Conservation (phyloP, 2,888 invertebrate species). For the Erynnis tages region DNA sequence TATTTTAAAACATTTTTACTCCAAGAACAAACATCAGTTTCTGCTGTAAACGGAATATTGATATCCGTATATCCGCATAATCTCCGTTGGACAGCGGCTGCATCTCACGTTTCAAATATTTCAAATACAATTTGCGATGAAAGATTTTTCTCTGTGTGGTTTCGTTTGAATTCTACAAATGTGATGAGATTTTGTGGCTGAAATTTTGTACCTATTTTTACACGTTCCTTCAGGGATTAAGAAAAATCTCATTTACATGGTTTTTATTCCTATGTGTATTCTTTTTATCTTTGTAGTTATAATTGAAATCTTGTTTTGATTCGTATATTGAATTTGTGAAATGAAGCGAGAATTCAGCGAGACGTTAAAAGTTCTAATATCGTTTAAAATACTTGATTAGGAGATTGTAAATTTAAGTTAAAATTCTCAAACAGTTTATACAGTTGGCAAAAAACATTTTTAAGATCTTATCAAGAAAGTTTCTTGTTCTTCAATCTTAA, state of each 20-base stretch:
- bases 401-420: too few species aligned
- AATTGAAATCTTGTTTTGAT: too few species aligned
- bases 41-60: slow-evolving; percentile 19
- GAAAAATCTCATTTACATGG: slow-evolving; percentile 7
- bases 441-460: neutral
- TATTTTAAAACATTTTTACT: too few species aligned
- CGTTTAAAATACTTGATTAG: too few species aligned
- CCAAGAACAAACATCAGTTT: too few species aligned
- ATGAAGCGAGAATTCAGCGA: too few species aligned
- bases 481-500: too few species aligned
- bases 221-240: slow-evolving; percentile 13
- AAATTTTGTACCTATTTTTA: slow-evolving; percentile 29
- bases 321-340: too few species aligned
- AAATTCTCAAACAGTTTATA: neutral
- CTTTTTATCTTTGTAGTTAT: too few species aligned
- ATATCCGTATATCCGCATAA: slow-evolving; percentile 17
- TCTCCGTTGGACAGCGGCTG: slow-evolving; percentile 57
- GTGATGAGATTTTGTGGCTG: slow-evolving; percentile 32
- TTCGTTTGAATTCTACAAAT: slow-evolving; percentile 37
- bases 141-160: slow-evolving; percentile 51
- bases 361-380: too few species aligned
- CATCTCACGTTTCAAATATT: slow-evolving; percentile 68
- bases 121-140: slow-evolving; percentile 71
- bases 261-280: neutral
- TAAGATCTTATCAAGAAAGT: too few species aligned